phyloP scores from a whole-genome alignment of 2,888 invertebrate genomes.

The Cepaea hortensis region DNA sequence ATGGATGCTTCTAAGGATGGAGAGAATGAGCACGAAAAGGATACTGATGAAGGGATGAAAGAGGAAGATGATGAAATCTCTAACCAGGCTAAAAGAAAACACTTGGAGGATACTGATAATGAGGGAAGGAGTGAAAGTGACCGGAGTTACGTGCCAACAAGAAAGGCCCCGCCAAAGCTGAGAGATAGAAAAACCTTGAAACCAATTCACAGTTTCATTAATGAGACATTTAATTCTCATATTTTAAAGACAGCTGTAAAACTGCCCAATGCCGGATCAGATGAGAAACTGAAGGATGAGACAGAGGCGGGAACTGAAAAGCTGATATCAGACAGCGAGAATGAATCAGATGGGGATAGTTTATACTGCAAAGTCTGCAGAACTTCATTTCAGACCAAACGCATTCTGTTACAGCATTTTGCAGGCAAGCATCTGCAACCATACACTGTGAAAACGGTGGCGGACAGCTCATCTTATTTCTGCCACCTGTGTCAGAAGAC shows the following conservation, averaged over 20 bases:
- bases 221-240: constrained; percentile 31
- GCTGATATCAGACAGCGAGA: constrained; percentile 16
- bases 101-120: not conserved
- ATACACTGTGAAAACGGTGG: constrained; percentile 47
- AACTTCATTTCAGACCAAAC: constrained; percentile 28
- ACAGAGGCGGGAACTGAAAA: not conserved
- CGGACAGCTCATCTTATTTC: constrained; percentile 45
- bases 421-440: constrained; percentile 52
- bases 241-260: not conserved
- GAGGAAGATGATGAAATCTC: not conserved
- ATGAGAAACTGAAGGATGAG: not conserved
- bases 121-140: constrained; percentile 21
- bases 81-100: constrained; percentile 1
- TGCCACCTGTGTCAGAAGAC: constrained; percentile 54
- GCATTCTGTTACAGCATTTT: constrained; percentile 51
- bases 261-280: not conserved
- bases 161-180: constrained; percentile 39
- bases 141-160: constrained; percentile 14
- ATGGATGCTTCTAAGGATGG: too few species aligned
- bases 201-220: constrained; percentile 40
- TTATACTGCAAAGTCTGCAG: constrained; percentile 44
- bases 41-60: not conserved
- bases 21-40: not conserved
- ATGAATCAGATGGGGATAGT: constrained; percentile 41
- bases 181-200: constrained; percentile 40